A percentile compares a stretch with the other conserved stretches of the same genome.
These are phyloP conservation scores for Lomographa bimaculata DNA, from an alignment of 2,888 invertebrate genomes.

Conservation along the genomic window DNA sequence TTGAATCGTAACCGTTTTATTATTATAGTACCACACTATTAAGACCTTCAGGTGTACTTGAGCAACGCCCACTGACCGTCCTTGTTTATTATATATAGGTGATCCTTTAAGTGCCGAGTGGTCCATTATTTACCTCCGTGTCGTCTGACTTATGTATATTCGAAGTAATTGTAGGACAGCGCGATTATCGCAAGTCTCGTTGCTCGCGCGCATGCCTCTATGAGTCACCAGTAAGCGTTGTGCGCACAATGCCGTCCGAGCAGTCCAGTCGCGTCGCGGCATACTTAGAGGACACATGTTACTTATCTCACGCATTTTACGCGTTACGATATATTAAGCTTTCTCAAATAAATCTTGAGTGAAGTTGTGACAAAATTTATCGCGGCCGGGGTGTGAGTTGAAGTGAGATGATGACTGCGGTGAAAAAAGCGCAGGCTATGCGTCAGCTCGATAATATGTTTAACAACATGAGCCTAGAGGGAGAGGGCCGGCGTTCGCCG, in stretches of 20 bases:
- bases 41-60: slow-evolving; percentile 66
- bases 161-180: slow-evolving; percentile 69
- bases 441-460: slow-evolving; percentile 89
- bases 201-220: slow-evolving; percentile 73
- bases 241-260: slow-evolving; percentile 76
- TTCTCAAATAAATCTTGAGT: slow-evolving; percentile 36
- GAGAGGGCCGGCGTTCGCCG: slow-evolving; percentile 69
- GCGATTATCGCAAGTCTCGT: slow-evolving; percentile 65
- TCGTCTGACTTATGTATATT: slow-evolving; percentile 58
- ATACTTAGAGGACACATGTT: slow-evolving; percentile 78
- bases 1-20: slow-evolving; percentile 15
- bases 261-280: slow-evolving; percentile 78
- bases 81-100: slow-evolving; percentile 70
- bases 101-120: slow-evolving; percentile 47
- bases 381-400: slow-evolving; percentile 42
- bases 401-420: slow-evolving; percentile 68
- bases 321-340: slow-evolving; percentile 47
- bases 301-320: slow-evolving; percentile 56
- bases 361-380: slow-evolving; percentile 51
- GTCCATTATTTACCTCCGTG: slow-evolving; percentile 74
- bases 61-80: slow-evolving; percentile 59
- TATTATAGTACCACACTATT: slow-evolving; percentile 22
- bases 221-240: slow-evolving; percentile 75
- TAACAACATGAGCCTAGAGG: slow-evolving; percentile 85
- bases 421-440: slow-evolving; percentile 87